phyloP scores from a whole-genome alignment of 2,888 invertebrate genomes.

The Pristionchus japonicus region DNA sequence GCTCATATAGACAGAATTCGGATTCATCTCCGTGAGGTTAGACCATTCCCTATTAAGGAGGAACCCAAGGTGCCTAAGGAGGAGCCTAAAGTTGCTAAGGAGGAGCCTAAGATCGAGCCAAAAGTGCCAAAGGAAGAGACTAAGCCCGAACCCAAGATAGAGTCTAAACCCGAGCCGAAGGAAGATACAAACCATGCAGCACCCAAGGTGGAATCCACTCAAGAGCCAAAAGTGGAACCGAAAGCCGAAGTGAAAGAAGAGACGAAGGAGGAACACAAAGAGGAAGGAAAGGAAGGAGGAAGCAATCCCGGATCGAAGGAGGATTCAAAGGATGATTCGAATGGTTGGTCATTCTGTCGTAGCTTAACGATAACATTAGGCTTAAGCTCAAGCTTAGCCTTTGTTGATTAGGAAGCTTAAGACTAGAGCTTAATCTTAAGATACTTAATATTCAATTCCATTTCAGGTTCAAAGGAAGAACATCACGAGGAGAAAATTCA shows the following conservation, averaged over 20 bases:
- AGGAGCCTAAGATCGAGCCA: neutral
- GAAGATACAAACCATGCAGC: neutral
- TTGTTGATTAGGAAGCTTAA: no score
- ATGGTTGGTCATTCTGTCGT: no score
- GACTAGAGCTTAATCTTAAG: no score
- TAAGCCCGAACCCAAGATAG: neutral
- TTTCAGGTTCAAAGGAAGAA: neutral
- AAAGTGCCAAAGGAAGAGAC: neutral
- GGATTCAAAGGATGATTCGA: neutral
- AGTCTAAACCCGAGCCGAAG: neutral
- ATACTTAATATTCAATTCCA: neutral
- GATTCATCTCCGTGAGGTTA: no score
- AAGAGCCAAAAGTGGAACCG: neutral
- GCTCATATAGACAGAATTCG: no score
- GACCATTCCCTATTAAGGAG: no score
- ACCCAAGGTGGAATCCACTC: neutral
- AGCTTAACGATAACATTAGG: no score
- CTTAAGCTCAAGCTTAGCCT: no score
- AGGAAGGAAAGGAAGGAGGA: conserved; percentile 7
- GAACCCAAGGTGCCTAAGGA: neutral
- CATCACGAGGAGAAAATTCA: neutral
- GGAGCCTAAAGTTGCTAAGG: neutral
- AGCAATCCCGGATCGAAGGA: neutral
- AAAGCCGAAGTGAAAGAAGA: neutral
- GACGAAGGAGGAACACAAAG: neutral